Evolutionary conservation across 2,888 invertebrate genomes (phyloP).

Genomic region (Drosophila planitibia): DNA sequence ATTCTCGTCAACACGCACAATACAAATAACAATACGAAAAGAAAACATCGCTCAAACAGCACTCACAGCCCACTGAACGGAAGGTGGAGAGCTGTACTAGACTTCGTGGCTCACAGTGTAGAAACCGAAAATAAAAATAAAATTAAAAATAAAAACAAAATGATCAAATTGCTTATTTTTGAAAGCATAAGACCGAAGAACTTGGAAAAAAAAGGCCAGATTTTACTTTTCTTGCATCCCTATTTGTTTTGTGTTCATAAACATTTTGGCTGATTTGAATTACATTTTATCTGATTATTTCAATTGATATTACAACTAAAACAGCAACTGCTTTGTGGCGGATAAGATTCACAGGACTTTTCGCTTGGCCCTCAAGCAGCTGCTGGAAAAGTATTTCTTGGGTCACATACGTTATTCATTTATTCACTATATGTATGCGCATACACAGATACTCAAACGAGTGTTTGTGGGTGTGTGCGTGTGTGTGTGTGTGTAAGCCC

Average conservation of each 20-base stretch:
- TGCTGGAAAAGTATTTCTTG: constrained; percentile 29
- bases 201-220: background rate
- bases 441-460: constrained; percentile 9
- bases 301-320: background rate
- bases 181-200: background rate
- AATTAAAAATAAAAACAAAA: background rate
- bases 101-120: background rate
- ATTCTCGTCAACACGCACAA: background rate
- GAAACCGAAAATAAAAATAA: background rate
- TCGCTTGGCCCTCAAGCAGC: constrained; percentile 45
- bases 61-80: background rate
- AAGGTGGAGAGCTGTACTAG: background rate
- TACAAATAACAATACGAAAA: background rate
- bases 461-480: background rate
- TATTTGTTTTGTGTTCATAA: background rate
- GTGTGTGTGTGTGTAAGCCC: constrained; percentile 6
- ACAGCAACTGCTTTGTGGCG: background rate
- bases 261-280: background rate
- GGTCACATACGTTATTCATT: constrained; percentile 55
- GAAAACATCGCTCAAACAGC: background rate
- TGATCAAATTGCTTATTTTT: background rate
- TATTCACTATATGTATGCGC: constrained; percentile 34
- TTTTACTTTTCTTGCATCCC: background rate
- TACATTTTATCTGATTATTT: background rate
- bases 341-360: constrained; percentile 18